A percentile compares a stretch with the other conserved stretches of the same genome.
Conservation (phyloP, 2,888 invertebrate genomes). For the Margaritifera margaritifera region DNA sequence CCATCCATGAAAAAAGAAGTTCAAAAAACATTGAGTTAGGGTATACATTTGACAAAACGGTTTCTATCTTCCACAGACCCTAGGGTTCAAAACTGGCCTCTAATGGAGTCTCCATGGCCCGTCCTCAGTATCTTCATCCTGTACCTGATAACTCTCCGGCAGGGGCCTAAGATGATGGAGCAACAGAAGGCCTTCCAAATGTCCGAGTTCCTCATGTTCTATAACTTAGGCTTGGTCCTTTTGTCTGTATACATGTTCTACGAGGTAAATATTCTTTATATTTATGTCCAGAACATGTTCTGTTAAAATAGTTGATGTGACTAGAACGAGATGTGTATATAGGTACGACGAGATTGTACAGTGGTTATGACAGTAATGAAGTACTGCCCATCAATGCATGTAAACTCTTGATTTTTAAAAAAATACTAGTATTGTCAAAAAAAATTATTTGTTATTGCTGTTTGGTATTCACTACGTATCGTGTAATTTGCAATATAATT, state of each 20-base stretch:
- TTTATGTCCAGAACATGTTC: too few relatives aligned
- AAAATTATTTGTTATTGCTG: too few relatives aligned
- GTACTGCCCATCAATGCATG: too few relatives aligned
- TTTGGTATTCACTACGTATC: too few relatives aligned
- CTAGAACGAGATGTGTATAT: too few relatives aligned
- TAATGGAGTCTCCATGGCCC: conserved; percentile 54
- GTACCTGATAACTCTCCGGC: conserved; percentile 52
- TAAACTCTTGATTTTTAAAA: too few relatives aligned
- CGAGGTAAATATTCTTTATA: conserved; percentile 42
- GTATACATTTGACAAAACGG: too few relatives aligned
- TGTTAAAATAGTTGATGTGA: too few relatives aligned
- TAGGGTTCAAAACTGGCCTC: conserved; percentile 56
- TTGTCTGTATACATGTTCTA: conserved; percentile 60
- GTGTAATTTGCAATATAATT: too few relatives aligned
- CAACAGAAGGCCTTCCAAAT: conserved; percentile 44
- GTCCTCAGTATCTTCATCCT: conserved; percentile 44
- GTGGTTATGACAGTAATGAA: too few relatives aligned
- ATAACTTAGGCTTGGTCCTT: conserved; percentile 52
- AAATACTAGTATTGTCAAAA: too few relatives aligned
- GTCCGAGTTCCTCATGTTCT: conserved; percentile 40
- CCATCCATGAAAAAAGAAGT: background rate
- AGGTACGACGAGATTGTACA: too few relatives aligned
- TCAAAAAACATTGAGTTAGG: background rate
- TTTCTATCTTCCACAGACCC: conserved; percentile 41
- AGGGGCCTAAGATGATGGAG: conserved; percentile 55